phyloP scores from a whole-genome alignment of 2,888 invertebrate species.

The Caenorhabditis afra region DNA sequence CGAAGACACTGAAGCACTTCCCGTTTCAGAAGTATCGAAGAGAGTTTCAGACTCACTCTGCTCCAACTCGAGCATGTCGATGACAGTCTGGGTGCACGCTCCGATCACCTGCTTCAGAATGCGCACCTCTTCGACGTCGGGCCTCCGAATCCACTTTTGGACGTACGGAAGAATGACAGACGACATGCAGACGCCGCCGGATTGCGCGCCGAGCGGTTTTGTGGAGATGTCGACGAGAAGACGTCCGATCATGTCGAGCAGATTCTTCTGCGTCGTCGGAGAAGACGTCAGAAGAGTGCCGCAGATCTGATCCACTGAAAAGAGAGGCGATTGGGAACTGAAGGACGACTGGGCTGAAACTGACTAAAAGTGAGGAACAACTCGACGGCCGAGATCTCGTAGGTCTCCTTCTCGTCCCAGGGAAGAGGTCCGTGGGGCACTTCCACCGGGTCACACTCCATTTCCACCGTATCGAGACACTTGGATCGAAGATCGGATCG shows the following conservation, averaged over 20 bases:
- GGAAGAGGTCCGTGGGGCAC: slow-evolving; percentile 64
- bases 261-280: slow-evolving; percentile 61
- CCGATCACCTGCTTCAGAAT: slow-evolving; percentile 70
- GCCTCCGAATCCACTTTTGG: slow-evolving; percentile 91
- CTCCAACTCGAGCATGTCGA: slow-evolving; percentile 61
- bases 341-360: too few species aligned
- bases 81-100: slow-evolving; percentile 66
- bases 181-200: slow-evolving; percentile 93
- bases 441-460: slow-evolving; percentile 35
- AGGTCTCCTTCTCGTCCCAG: slow-evolving; percentile 63
- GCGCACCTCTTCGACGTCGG: slow-evolving; percentile 69
- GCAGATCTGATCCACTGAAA: slow-evolving; percentile 66
- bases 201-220: slow-evolving; percentile 86
- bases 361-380: slow-evolving; percentile 64
- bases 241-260: slow-evolving; percentile 64
- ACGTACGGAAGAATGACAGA: slow-evolving; percentile 92
- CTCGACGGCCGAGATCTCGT: slow-evolving; percentile 67
- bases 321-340: too few species aligned
- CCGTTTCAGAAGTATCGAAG: background rate
- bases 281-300: slow-evolving; percentile 69
- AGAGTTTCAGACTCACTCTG: slow-evolving; percentile 42
- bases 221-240: slow-evolving; percentile 61
- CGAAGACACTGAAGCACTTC: slow-evolving; percentile 44
- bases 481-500: slow-evolving; percentile 63
- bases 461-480: slow-evolving; percentile 56